Evolutionary conservation across 2,888 invertebrate genomes (phyloP), one percentile per base, ranked within the genome.

Genomic region (Carpatolechia fugitivella): DNA sequence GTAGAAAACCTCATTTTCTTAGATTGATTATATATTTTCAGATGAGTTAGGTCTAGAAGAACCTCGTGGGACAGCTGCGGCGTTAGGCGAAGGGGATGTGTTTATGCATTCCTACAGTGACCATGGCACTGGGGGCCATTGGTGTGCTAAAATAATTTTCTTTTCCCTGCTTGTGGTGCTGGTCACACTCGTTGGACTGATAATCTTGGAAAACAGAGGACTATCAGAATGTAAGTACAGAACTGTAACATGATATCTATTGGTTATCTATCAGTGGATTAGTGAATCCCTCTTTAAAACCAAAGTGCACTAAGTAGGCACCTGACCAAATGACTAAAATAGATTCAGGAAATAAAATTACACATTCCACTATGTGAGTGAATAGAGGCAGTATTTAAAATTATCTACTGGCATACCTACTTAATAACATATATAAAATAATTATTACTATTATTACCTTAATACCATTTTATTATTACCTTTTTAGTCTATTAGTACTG

Each of bases 121-220:
- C 40, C 93, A 92, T 65, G 93, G 93, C 44, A 95, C 95, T 13
- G 96, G 96, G 41, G 96, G 96, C 31, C 95, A 96, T 74, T 94
- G 95, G 92, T 96, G 95, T 81, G 95, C 96, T 33, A 96, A 96
- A 85, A 90, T 96, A 55, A 92, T 96, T 68, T 97, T 97, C 82
- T 96, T 96, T 74, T 85, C 93, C 1, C 83, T 97, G 24, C 90
- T 96, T 63, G 93, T 93, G 49, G 91, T 94, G 54, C 91, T 97
- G 31, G 80, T 94, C 57, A 93, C 94, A 47, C 91, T 96, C 56
- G 92, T 96, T 74, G 95, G 95, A 56, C 81, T 96, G 52, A 95
- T 96, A 58, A 94, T 96, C 67, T 82, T 95, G 57, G 95, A 96
- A 84, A 94, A 96, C 76, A 92, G 95, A 74, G 96, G 96, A 36